phyloP scores from a whole-genome alignment of 2,888 invertebrate species.

The Drosophila barbarae region DNA sequence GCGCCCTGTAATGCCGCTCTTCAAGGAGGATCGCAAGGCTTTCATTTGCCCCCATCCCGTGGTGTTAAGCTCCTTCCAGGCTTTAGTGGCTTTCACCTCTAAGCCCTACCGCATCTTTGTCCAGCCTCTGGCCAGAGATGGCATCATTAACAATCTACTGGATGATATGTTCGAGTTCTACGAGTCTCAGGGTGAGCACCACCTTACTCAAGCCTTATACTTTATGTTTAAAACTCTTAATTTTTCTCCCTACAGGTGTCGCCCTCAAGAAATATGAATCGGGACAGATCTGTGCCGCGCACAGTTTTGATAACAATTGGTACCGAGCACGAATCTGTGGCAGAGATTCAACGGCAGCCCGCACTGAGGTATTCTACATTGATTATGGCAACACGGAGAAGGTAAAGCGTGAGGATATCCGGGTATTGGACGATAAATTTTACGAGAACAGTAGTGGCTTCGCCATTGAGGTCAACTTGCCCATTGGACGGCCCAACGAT shows the following conservation, averaged over 20 bases:
- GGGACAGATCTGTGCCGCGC: slow-evolving; percentile 83
- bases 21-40: slow-evolving; percentile 74
- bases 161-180: slow-evolving; percentile 82
- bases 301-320: slow-evolving; percentile 85
- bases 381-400: slow-evolving; percentile 87
- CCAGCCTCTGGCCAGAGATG: slow-evolving; percentile 82
- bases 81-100: slow-evolving; percentile 83
- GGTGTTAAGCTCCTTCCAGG: slow-evolving; percentile 82
- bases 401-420: slow-evolving; percentile 80
- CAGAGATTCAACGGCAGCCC: slow-evolving; percentile 70
- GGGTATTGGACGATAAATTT: slow-evolving; percentile 80
- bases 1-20: slow-evolving; percentile 82
- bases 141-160: slow-evolving; percentile 81
- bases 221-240: neutral
- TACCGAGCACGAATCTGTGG: slow-evolving; percentile 83
- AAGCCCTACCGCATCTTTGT: slow-evolving; percentile 83
- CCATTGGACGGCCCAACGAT: slow-evolving; percentile 57
- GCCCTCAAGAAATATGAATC: slow-evolving; percentile 80
- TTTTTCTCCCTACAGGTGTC: slow-evolving; percentile 57
- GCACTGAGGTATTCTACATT: slow-evolving; percentile 81
- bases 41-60: slow-evolving; percentile 84
- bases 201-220: neutral
- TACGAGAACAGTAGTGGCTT: slow-evolving; percentile 78
- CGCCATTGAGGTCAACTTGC: slow-evolving; percentile 77
- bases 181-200: slow-evolving; percentile 79